A percentile compares a stretch with the other conserved stretches of the same genome.
phyloP scores from a whole-genome alignment of 1,140 invertebrate species.

The fruit fly (Drosophila melanogaster) region DNA sequence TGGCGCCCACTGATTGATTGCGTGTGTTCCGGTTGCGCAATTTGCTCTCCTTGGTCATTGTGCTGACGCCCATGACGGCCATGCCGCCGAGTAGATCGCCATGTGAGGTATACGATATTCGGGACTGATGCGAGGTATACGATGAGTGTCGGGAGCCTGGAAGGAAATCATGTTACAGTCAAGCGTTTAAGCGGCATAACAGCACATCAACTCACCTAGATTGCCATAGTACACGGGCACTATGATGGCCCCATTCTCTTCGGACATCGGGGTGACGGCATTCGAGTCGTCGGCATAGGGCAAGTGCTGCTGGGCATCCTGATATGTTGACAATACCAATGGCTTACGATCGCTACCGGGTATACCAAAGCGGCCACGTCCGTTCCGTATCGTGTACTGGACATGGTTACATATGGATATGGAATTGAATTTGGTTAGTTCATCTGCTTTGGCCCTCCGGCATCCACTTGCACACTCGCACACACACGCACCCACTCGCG shows the following conservation, averaged over 20 bases:
- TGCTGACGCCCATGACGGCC: slow-evolving; percentile 87
- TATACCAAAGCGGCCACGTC: slow-evolving; percentile 87
- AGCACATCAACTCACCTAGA: slow-evolving; percentile 86
- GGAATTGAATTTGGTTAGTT: slow-evolving; percentile 53
- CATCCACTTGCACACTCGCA: slow-evolving; percentile 21
- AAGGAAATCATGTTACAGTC: background rate
- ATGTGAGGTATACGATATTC: slow-evolving; percentile 96
- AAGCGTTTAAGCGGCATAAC: background rate
- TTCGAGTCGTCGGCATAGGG: slow-evolving; percentile 99
- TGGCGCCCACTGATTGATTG: slow-evolving; percentile 87
- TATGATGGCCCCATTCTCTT: slow-evolving; percentile 97
- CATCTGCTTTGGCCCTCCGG: slow-evolving; percentile 7
- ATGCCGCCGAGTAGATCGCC: slow-evolving; percentile 93
- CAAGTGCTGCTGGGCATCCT: slow-evolving; percentile 97
- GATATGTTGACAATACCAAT: slow-evolving; percentile 95
- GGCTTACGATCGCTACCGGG: slow-evolving; percentile 95
- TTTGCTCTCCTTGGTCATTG: slow-evolving; percentile 93
- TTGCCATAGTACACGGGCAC: slow-evolving; percentile 94
- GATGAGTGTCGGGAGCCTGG: slow-evolving; percentile 94
- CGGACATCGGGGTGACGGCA: slow-evolving; percentile 98
- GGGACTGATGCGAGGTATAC: slow-evolving; percentile 96
- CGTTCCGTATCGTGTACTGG: slow-evolving; percentile 90
- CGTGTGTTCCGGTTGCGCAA: slow-evolving; percentile 90
- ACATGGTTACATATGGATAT: slow-evolving; percentile 7
- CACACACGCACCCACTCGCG: slow-evolving; percentile 8